Percentiles rank a stretch among this genome's conserved stretches.
phyloP scores from a whole-genome alignment of 1,140 invertebrate genomes.

The Proctacanthus coquilletti region DNA sequence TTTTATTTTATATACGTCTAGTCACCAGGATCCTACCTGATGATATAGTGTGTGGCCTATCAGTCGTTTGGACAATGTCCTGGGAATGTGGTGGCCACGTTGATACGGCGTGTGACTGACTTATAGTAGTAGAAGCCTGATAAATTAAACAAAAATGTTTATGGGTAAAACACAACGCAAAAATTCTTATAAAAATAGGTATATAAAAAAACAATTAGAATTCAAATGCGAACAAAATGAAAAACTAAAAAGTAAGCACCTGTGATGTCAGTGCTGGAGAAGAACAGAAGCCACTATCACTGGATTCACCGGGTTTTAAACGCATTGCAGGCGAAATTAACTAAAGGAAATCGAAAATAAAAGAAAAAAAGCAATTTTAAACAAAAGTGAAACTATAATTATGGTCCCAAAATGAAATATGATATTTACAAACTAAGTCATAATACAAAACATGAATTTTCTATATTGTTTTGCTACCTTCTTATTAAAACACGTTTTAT shows the following conservation, averaged over 20 bases:
- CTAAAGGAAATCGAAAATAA: slow-evolving; percentile 29
- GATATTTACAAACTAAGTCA: slow-evolving; percentile 16
- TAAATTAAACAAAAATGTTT: slow-evolving; percentile 1
- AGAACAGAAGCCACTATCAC: slow-evolving; percentile 32
- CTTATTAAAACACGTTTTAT: too few relatives aligned
- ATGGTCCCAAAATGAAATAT: slow-evolving; percentile 14
- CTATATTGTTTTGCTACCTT: too few relatives aligned
- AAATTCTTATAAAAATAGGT: slow-evolving; percentile 8
- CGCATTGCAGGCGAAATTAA: slow-evolving; percentile 32
- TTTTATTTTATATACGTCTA: neutral
- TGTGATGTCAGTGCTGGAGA: slow-evolving; percentile 31
- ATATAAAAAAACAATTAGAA: slow-evolving; percentile 12
- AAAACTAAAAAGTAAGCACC: slow-evolving; percentile 25
- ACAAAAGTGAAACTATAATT: too few relatives aligned
- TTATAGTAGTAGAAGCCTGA: slow-evolving; percentile 23
- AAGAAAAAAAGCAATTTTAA: slow-evolving; percentile 17
- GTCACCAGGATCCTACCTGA: slow-evolving; percentile 35
- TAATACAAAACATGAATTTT: too few relatives aligned
- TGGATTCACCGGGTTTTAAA: slow-evolving; percentile 32
- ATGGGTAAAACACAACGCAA: slow-evolving; percentile 6
- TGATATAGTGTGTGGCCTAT: slow-evolving; percentile 87
- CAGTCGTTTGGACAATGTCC: slow-evolving; percentile 54
- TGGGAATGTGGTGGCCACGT: slow-evolving; percentile 35
- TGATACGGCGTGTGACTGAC: slow-evolving; percentile 25
- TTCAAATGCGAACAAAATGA: slow-evolving; percentile 20